These are phyloP conservation scores for Antedon bifida DNA, from an alignment of 35 echinoderm and acorn worm species.

Conservation along the genomic window DNA sequence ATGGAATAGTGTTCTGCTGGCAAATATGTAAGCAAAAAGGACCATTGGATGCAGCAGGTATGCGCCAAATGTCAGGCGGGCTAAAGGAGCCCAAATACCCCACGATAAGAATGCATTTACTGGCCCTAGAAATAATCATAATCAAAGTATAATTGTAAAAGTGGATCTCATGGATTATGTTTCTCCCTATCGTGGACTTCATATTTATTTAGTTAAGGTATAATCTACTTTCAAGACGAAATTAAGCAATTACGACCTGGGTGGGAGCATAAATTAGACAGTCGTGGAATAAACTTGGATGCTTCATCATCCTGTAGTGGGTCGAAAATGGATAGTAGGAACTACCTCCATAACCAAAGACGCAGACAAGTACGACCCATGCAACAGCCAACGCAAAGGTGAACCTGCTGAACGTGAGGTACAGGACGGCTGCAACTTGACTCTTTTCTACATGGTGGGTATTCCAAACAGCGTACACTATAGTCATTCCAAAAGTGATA, in stretches of 20 bases:
- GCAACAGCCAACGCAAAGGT: constrained; percentile 15
- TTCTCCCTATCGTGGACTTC: too few species aligned
- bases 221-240: too few species aligned
- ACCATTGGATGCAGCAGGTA: constrained; percentile 18
- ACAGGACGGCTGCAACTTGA: constrained; percentile 14
- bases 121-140: constrained; percentile 3
- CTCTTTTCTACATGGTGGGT: neutral
- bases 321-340: too few species aligned
- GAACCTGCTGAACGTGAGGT: constrained; percentile 13
- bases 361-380: constrained; percentile 45
- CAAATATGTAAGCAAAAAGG: neutral
- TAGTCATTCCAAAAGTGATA: neutral
- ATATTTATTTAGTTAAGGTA: too few species aligned
- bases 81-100: constrained; percentile 16
- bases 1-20: neutral
- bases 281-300: too few species aligned
- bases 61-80: constrained; percentile 15
- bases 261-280: too few species aligned
- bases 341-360: constrained; percentile 34
- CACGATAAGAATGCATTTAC: constrained; percentile 28
- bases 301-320: too few species aligned
- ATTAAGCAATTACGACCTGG: too few species aligned
- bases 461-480: neutral
- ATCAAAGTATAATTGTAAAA: too few species aligned
- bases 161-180: too few species aligned